These are phyloP conservation scores for Chaetura pelagica DNA, from an alignment of 2,113 vertebrate species.

Conservation along the genomic window DNA sequence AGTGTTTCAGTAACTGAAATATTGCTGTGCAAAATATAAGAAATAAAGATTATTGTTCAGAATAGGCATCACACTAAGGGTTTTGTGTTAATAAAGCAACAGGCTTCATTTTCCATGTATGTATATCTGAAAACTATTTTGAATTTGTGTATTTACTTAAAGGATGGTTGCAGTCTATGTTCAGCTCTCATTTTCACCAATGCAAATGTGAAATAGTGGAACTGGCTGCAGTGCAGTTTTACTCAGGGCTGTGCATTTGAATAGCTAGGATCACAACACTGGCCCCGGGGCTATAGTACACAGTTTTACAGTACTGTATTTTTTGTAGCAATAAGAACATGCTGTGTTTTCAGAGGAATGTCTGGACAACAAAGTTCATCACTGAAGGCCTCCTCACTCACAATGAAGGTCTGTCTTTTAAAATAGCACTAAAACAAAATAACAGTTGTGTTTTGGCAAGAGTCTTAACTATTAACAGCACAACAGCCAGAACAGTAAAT, in stretches of 20 bases:
- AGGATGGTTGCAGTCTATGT: background rate
- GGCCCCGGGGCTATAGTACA: background rate
- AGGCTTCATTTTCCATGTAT: background rate
- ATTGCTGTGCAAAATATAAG: background rate
- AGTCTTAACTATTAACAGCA: conserved; percentile 72
- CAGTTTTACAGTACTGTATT: background rate
- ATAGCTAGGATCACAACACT: background rate
- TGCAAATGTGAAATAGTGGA: background rate
- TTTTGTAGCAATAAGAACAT: conserved; percentile 64
- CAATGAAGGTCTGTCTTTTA: conserved; percentile 80
- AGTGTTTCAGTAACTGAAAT: background rate
- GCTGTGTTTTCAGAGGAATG: conserved; percentile 73
- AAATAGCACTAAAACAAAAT: conserved; percentile 83
- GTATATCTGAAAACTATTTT: background rate
- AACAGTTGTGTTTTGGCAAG: conserved; percentile 77
- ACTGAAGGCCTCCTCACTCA: conserved; percentile 75
- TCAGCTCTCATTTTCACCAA: background rate
- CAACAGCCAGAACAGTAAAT: conserved; percentile 56
- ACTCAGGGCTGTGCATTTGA: background rate
- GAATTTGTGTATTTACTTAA: background rate
- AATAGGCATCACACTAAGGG: background rate
- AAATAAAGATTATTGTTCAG: background rate
- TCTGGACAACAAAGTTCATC: conserved; percentile 73
- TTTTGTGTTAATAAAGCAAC: background rate
- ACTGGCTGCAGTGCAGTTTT: background rate